Conservation (phyloP, 2,888 invertebrate genomes). For the Hemistola chrysoprasaria region DNA sequence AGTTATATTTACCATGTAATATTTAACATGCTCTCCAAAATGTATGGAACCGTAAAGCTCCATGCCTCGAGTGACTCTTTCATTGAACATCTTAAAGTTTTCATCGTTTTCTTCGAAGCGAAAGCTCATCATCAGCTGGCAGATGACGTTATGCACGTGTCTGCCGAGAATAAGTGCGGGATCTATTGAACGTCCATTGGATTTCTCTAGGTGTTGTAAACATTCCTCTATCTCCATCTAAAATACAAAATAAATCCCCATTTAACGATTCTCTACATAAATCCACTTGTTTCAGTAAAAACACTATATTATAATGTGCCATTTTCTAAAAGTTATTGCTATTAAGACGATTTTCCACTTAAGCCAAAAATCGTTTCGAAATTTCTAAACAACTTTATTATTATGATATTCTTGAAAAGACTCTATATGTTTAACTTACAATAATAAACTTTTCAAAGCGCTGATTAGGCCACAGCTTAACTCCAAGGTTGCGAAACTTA, state of each 20-base stretch:
- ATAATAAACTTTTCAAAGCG: slow-evolving; percentile 88
- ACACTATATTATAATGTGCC: too few species aligned
- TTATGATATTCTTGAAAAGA: too few species aligned
- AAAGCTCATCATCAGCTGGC: slow-evolving; percentile 91
- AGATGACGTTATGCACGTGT: slow-evolving; percentile 92
- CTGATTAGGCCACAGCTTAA: slow-evolving; percentile 87
- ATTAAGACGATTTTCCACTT: too few species aligned
- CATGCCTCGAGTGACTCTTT: slow-evolving; percentile 91
- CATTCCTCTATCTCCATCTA: slow-evolving; percentile 88
- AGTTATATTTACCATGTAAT: slow-evolving; percentile 72
- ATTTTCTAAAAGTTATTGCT: too few species aligned
- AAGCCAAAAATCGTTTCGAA: too few species aligned
- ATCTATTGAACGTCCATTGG: slow-evolving; percentile 74
- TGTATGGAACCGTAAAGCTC: slow-evolving; percentile 88
- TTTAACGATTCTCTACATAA: too few species aligned
- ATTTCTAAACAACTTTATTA: too few species aligned
- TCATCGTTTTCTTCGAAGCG: slow-evolving; percentile 87
- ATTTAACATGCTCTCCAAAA: slow-evolving; percentile 88
- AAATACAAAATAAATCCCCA: slow-evolving; percentile 18
- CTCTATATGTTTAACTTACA: slow-evolving; percentile 73
- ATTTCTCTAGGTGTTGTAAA: slow-evolving; percentile 52
- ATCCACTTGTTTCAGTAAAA: too few species aligned
- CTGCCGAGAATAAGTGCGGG: slow-evolving; percentile 86
- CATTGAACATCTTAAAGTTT: slow-evolving; percentile 87
- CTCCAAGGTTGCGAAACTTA: slow-evolving; percentile 89